Conservation (phyloP, 1,140 invertebrate genomes). For the Liolophura sinensis region DNA sequence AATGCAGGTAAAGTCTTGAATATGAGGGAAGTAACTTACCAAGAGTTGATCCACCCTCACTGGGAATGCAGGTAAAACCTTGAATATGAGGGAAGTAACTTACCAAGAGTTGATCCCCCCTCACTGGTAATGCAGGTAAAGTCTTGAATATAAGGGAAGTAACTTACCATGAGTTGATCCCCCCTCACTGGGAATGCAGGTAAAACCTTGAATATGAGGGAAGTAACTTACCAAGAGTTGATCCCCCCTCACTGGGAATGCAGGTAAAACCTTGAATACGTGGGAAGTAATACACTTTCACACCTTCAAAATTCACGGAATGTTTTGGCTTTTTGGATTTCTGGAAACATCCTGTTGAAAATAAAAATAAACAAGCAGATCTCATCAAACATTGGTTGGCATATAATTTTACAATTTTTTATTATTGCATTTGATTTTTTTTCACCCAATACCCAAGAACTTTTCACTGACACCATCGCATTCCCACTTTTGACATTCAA, state of each 20-base stretch:
- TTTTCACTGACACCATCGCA: not conserved
- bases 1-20: too few species aligned
- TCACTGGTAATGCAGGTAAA: too few species aligned
- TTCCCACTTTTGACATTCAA: conserved; percentile 26
- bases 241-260: conserved; percentile 95
- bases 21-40: too few species aligned
- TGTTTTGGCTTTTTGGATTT: conserved; percentile 52
- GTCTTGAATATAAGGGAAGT: too few species aligned
- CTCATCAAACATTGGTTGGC: not conserved
- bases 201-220: conserved; percentile 93
- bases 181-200: conserved; percentile 95
- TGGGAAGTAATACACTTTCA: conserved; percentile 95
- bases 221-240: conserved; percentile 91
- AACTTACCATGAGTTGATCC: conserved; percentile 86
- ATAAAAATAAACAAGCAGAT: not conserved
- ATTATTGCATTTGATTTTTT: not conserved
- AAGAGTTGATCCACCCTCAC: conserved; percentile 90
- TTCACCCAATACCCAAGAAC: not conserved
- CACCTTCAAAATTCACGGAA: conserved; percentile 81
- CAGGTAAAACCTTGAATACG: conserved; percentile 96
- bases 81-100: too few species aligned
- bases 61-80: too few species aligned
- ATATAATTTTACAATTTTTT: not conserved
- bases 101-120: conserved; percentile 90
- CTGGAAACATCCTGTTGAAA: conserved; percentile 13